Base-by-base conservation (phyloP, 2,888 invertebrate genomes). In the Nephrotoma guestfalica region DNA sequence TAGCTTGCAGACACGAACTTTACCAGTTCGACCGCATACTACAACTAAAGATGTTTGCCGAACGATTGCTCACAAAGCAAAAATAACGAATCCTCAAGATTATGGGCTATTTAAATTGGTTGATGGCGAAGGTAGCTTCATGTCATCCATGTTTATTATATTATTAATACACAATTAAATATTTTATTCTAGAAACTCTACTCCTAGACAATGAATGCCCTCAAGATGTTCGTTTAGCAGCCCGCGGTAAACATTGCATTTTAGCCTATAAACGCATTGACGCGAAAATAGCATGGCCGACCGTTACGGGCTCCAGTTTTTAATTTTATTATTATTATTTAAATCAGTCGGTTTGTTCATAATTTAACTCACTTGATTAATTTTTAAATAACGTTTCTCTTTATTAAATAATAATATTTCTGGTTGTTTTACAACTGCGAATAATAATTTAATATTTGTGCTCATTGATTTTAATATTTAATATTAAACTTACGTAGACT, bases 271-370 rank as follows among this genome's bases (percentile, higher is more conserved):
- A 98, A 92, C 93, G 98, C 88, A 96, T 97, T 91, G 98, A 98
- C 90, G 98, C 98, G 42, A 98, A 98, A 92, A 98, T 99, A 89
- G 98, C 98, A 87, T 99, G 98, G 98, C 98, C 98, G 41, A 91
- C 87, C 4, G n/a, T 85, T 15, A 85, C 85, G 42, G 41, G 42
- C 7, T 41, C n/a, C 15, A 85, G 85, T 85, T 85, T 85, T 41
- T 85, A 85, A 84, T 83, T 83, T 83, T 83, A 18, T 83, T 30
- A 5, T 18, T 83, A 13, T 41, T 83, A 13, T 41, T 41, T 40
- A 83, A 83, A 40, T 83, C 30, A 83, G 83, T 83, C 83, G 83
- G 41, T 83, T 83, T 83, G 40, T 83, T 41, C 83, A 40, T 57
- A 57, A 51, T 57, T 57, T 15, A 57, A 47, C n/a, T 47, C 2